Base-by-base conservation (phyloP, 2,888 invertebrate species). In the Pyralis farinalis region DNA sequence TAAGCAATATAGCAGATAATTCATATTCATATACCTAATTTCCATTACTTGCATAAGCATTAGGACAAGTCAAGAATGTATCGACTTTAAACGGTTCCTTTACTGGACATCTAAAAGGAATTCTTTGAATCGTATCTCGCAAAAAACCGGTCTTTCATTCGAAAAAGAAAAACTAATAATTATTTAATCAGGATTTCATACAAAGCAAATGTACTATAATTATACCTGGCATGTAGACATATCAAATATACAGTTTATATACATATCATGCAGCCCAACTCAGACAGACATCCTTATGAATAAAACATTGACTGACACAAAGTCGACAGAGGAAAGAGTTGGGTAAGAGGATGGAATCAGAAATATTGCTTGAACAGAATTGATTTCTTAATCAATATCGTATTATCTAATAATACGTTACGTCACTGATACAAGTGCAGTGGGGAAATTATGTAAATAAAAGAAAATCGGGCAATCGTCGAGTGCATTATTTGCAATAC, bases 1-100 rank as follows among this genome's bases (percentile, higher is more conserved):
- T 55, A 56, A 62, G 55, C 53, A 61, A 57, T 56, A 61, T 61
- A 58, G 3, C 22, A 33, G 27, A 39, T 20, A 38, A 38, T 38
- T 38, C 54, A 53, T 47, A 41, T 34, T 51, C 53, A 51, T 51
- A 44, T 44, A 50, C 48, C 43, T 31, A 34, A 44, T 55, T 54
- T 53, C 43, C 55, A 48, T 32, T 10, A 39, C 21, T 37, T 34
- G 12, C 28, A 48, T 43, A 48, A 44, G 28, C 9, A 29, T 9
- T 43, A 33, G 35, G 44, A 37, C 34, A 39, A 8, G 9, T 28
- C 30, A 8, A 16, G 21, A 32, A 37, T 31, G 42, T 27, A 27
- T 21, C 25, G 12, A 10, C 34, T 35, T 42, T 25, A 41, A 49
- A 16, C 29, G 37, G 37, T 31, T 25, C 7, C 25, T n/a, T 25